Evolutionary conservation across 2,797 vertebrate species (phyloP), one percentile per base, ranked within the genome.

Genomic region (Anableps anableps): DNA sequence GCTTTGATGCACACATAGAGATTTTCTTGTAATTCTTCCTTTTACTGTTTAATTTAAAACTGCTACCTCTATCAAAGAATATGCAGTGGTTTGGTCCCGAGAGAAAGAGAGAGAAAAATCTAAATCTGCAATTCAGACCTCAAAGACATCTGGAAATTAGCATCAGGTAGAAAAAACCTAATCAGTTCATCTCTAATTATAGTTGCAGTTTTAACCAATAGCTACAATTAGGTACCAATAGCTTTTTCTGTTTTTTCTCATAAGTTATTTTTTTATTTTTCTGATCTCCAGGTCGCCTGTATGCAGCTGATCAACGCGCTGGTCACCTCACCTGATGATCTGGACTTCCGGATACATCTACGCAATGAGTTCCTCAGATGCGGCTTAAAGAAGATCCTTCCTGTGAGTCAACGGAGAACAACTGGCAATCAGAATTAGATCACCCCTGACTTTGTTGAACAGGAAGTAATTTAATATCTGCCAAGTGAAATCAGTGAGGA

Each of bases 301-400:
- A 99, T 99, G 98, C 99, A 99, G 94, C 95, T 99, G 92, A 99
- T 99, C 94, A 99, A 99, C 29, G 99, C 99, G 36, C 94, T 99
- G 80, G 97, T 99, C 79, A 99, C 99, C 5, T 99, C 96, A 60
- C 98, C 98, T 0, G 98, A 99, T 9, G 99, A 99, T 70, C 95
- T 99, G 79, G 99, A 99, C 94, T 99, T 99, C 95, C 96, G 99
- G 96, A 99, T 99, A 96, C 99, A 99, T 94, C 93, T 99, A 89
- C 96, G 99, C 86, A 99, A 99, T 60, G 99, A 99, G 93, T 98
- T 99, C 84, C 92, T 99, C 47, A 96, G 98, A 89, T 99, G 97
- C 80, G 98, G 99, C 81, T 94, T 99, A 77, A 99, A 98, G 93
- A 96, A 97, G 91, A 97, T 97, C 86, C 83, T 99, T 73, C 98